A percentile compares a stretch with the other conserved stretches of the same genome.
These are phyloP conservation scores for Nemotelus nigrinus DNA, from an alignment of 2,888 invertebrate genomes.

Conservation along the genomic window DNA sequence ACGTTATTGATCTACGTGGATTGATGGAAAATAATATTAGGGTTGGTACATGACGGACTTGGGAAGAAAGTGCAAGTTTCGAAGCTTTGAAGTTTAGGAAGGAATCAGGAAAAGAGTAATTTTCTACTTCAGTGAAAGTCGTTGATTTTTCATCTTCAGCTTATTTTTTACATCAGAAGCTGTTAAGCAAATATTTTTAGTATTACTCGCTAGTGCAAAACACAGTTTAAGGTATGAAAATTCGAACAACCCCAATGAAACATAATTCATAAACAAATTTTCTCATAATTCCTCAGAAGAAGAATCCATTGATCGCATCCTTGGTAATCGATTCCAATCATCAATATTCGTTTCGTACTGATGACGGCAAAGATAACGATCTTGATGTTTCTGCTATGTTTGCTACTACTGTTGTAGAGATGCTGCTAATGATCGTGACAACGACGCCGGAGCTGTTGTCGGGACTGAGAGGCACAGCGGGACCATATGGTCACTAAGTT, in stretches of 20 bases:
- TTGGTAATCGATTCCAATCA: not conserved
- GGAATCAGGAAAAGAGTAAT: not conserved
- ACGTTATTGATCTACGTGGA: too few relatives aligned
- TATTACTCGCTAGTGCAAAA: too few relatives aligned
- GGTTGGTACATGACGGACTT: not conserved
- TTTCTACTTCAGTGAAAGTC: not conserved
- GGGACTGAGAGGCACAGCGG: slow-evolving; percentile 21
- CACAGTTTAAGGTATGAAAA: too few relatives aligned
- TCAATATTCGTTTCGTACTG: slow-evolving; percentile 20
- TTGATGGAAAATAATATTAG: too few relatives aligned
- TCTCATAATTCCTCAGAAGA: too few relatives aligned
- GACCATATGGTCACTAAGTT: slow-evolving; percentile 42
- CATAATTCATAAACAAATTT: too few relatives aligned
- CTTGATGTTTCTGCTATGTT: slow-evolving; percentile 21
- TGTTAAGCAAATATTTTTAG: too few relatives aligned
- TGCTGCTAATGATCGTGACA: slow-evolving; percentile 37
- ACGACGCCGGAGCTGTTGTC: slow-evolving; percentile 32
- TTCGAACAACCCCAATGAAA: too few relatives aligned
- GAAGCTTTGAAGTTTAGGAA: not conserved
- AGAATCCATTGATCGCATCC: slow-evolving; percentile 6
- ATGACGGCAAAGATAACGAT: slow-evolving; percentile 33
- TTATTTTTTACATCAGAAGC: too few relatives aligned
- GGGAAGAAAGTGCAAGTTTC: not conserved
- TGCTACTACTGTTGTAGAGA: slow-evolving; percentile 28
- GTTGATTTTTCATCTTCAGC: too few relatives aligned